Base-by-base conservation (phyloP, 2,888 invertebrate genomes). In the Zaprionus bogoriensis region DNA sequence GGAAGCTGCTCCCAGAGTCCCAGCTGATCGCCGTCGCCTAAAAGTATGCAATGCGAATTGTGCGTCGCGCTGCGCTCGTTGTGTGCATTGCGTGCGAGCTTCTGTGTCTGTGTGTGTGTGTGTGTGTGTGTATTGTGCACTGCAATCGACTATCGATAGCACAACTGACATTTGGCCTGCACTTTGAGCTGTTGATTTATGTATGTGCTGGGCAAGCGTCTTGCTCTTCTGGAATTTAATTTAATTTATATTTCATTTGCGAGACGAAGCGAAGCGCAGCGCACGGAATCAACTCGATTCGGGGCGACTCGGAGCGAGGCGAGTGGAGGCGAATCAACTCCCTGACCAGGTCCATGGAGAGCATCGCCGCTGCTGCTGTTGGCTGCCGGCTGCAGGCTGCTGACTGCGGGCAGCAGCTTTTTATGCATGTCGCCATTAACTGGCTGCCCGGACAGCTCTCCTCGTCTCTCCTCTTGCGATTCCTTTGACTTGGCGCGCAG, bases 181-280 rank as follows among this genome's bases (percentile, higher is more conserved):
- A 78, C 79, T 76, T 78, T 76, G 79, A 71, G 71, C 59, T 76
- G 59, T 53, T 81, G 77, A 81, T 77, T 81, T 71, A 74, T 77
- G 77, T 67, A 76, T 76, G 62, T 65, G 64, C 42, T 47, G 47
- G 55, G 52, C 62, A 53, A 65, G 68, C 62, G 75, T 66, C 68
- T 77, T 77, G 59, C 74, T 61, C 77, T 76, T 70, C 85, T 69
- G 67, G 66, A 83, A 77, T 72, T 83, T 80, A 82, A 82, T 86
- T 86, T 74, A 86, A 82, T 82, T 86, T 86, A 77, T 77, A 72
- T 81, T 81, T 83, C 74, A 83, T 81, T 77, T 68, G 65, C 66
- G 46, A 60, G 41, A 47, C 45, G 54, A 42, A 45, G 45, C 54
- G 45, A 45, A 17, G 50, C 45, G 60, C 51, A 7, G 14, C 22